Conservation (phyloP, 2,113 vertebrate species). For the Sterna hirundo region DNA sequence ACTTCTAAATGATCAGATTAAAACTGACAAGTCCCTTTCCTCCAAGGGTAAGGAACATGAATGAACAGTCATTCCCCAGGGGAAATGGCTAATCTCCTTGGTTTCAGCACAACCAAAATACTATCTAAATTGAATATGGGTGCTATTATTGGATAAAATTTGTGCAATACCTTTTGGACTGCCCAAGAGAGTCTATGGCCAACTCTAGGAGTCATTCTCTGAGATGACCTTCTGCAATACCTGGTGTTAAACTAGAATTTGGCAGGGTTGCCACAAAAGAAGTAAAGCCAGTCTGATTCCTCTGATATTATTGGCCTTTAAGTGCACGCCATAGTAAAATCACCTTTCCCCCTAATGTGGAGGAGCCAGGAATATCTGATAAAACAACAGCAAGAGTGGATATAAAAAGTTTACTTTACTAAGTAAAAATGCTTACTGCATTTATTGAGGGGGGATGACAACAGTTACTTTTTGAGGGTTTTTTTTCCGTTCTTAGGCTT, state of each 20-base stretch:
- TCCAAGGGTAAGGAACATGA: not conserved
- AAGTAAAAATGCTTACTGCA: not conserved
- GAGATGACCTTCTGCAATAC: not conserved
- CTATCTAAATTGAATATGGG: not conserved
- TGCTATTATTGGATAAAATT: not conserved
- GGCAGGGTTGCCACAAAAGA: not conserved
- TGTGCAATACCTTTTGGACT: not conserved
- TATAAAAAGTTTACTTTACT: too few species aligned
- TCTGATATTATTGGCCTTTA: not conserved
- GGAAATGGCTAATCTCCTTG: not conserved
- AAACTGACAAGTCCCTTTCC: constrained; percentile 10
- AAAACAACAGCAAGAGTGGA: not conserved
- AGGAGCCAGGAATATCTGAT: not conserved
- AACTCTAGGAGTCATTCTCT: not conserved
- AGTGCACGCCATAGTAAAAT: not conserved
- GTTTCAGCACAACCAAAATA: constrained; percentile 16
- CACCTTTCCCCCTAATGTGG: not conserved
- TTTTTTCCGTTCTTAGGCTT: not conserved
- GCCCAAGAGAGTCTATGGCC: not conserved
- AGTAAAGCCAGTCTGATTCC: not conserved
- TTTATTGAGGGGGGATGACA: not conserved
- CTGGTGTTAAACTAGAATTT: not conserved
- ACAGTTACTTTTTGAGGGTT: not conserved
- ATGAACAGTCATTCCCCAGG: not conserved
- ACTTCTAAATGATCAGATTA: not conserved